Evolutionary conservation across 2,888 invertebrate genomes (phyloP), one percentile per base, ranked within the genome.

Genomic region (Zygogramma bicolorata): DNA sequence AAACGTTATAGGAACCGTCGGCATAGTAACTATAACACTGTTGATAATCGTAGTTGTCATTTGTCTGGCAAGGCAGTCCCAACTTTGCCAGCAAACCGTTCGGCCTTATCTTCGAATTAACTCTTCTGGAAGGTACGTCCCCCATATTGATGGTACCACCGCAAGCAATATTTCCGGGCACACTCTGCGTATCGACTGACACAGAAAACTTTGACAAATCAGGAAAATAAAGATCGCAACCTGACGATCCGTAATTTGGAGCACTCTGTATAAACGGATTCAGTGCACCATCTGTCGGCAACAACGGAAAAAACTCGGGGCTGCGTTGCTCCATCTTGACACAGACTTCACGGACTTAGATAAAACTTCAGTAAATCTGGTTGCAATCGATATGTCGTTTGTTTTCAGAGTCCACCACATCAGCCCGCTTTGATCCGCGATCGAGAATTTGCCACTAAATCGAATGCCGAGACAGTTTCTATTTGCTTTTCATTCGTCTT

Each of bases 1-100:
- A 93, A 0, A 92, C 89, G 79, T 91, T 91, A 71, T 86, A 87
- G 68, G 86, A 85, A 1, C 87, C 88, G 75, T 88, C 84, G 0
- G 90, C 89, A 73, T 90, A 90, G 77, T 92, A 91, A 81, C 92
- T 91, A 80, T 90, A 93, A 82, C 93, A 93, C 82, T 89, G 89
- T 60, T 88, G 89, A 82, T 93, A 93, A 80, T 91, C 89, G 91
- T 92, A 93, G 34, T 65, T 22, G 20, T 77, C 70, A 4, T 63
- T 66, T 5, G 71, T 67, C 73, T 84, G 84, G 73, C 84, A 84
- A 4, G 84, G 84, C 40, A 81, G 58, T 15, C 76, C 82, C 66
- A 83, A 62, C 60, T 81, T 80, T 3, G 83, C 83, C 74, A 84
- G 71, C 31, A 84, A 42, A 66, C 84, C 75, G 22, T 78, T 73